Conservation (phyloP, 2,888 invertebrate species). For the Andrena dorsata region DNA sequence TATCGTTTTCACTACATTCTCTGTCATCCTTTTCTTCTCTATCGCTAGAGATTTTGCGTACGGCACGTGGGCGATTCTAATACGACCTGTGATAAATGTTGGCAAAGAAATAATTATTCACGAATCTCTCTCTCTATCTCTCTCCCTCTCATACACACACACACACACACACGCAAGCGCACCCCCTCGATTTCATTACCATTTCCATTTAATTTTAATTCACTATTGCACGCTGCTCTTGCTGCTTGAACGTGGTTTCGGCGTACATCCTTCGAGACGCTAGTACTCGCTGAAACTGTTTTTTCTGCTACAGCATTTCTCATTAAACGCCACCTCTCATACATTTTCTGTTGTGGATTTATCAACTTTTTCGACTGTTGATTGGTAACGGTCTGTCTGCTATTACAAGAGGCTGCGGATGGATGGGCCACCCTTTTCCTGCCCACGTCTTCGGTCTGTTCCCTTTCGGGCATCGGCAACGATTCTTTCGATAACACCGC, state of each 20-base stretch:
- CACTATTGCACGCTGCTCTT: slow-evolving; percentile 52
- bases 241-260: slow-evolving; percentile 8
- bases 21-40: slow-evolving; percentile 89
- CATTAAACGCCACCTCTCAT: slow-evolving; percentile 82
- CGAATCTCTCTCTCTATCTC: neutral
- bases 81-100: slow-evolving; percentile 73
- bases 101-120: neutral
- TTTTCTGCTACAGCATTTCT: slow-evolving; percentile 78
- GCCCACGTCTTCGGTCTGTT: slow-evolving; percentile 79
- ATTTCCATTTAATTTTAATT: slow-evolving; percentile 79
- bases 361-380: slow-evolving; percentile 74
- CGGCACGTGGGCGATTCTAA: slow-evolving; percentile 92
- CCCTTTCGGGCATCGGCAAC: slow-evolving; percentile 63
- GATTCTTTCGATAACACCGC: slow-evolving; percentile 67
- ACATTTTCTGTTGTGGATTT: slow-evolving; percentile 81
- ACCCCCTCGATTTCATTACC: slow-evolving; percentile 59
- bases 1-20: slow-evolving; percentile 83
- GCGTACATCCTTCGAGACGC: slow-evolving; percentile 15
- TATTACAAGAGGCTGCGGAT: slow-evolving; percentile 75
- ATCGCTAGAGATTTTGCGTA: slow-evolving; percentile 90
- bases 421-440: slow-evolving; percentile 92
- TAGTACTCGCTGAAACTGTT: slow-evolving; percentile 22
- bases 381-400: slow-evolving; percentile 73
- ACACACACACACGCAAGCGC: too few species aligned
- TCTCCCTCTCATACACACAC: too few species aligned